These are phyloP conservation scores for Yponomeuta plumbellus DNA, from an alignment of 2,888 invertebrate genomes.

Conservation along the genomic window DNA sequence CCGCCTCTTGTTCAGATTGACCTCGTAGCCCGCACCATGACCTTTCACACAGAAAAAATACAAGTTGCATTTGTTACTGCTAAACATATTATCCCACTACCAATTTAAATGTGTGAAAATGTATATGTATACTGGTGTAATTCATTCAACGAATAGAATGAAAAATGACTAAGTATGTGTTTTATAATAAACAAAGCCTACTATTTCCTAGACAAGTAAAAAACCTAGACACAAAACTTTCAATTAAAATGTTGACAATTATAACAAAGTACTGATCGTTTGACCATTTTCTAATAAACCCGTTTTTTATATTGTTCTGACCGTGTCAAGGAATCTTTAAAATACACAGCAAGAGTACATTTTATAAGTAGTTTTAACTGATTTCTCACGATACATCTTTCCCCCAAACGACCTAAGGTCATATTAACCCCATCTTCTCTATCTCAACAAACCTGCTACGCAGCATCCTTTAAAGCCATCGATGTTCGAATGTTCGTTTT, in stretches of 20 bases:
- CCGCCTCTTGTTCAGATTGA: conserved; percentile 11
- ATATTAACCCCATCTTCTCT: conserved; percentile 41
- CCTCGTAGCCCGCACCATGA: conserved; percentile 11
- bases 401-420: conserved; percentile 45
- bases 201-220: too few species aligned
- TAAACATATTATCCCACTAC: background rate
- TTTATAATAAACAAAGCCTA: too few species aligned
- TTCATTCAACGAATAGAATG: too few species aligned
- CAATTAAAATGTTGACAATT: too few species aligned
- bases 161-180: too few species aligned
- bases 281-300: too few species aligned
- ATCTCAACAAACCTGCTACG: conserved; percentile 41
- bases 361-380: background rate
- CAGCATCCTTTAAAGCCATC: conserved; percentile 38
- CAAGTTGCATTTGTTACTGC: background rate
- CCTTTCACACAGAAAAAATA: conserved; percentile 28
- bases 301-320: too few species aligned
- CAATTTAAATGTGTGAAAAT: too few species aligned
- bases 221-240: too few species aligned
- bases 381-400: background rate
- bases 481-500: conserved; percentile 30
- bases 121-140: too few species aligned
- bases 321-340: background rate
- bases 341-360: background rate
- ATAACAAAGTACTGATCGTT: too few species aligned